phyloP scores from a whole-genome alignment of 2,113 vertebrate species.

The Microtus montanus region DNA sequence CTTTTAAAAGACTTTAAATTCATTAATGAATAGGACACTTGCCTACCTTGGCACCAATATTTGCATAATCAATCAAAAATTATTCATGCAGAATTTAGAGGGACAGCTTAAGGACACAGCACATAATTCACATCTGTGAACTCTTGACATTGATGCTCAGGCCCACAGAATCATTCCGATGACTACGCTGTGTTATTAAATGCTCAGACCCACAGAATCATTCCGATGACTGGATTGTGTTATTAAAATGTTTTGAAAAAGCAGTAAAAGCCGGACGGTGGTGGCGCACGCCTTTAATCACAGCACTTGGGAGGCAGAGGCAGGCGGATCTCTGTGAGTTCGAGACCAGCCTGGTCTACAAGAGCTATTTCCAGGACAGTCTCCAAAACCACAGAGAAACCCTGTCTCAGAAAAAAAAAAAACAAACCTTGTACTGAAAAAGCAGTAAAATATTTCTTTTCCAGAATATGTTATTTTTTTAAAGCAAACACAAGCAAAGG shows the following conservation, averaged over 20 bases:
- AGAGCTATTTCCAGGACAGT: too few relatives aligned
- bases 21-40: background rate
- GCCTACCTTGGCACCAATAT: background rate
- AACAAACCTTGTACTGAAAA: background rate
- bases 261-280: background rate
- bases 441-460: background rate
- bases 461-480: constrained; percentile 54
- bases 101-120: background rate
- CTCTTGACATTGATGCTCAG: background rate
- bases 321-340: too few relatives aligned
- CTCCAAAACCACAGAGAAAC: too few relatives aligned
- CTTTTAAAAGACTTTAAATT: constrained; percentile 2
- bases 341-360: too few relatives aligned
- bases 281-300: too few relatives aligned
- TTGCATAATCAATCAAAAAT: background rate
- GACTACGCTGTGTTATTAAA: background rate
- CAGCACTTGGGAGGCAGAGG: too few relatives aligned
- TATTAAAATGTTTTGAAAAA: background rate
- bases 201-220: too few relatives aligned
- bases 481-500: constrained; percentile 20
- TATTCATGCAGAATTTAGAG: background rate
- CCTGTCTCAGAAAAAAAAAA: too few relatives aligned
- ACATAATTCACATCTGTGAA: background rate
- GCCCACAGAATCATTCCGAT: background rate
- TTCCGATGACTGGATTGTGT: too few relatives aligned